Conservation (phyloP, 1,140 invertebrate species). For the Bombus waltoni region DNA sequence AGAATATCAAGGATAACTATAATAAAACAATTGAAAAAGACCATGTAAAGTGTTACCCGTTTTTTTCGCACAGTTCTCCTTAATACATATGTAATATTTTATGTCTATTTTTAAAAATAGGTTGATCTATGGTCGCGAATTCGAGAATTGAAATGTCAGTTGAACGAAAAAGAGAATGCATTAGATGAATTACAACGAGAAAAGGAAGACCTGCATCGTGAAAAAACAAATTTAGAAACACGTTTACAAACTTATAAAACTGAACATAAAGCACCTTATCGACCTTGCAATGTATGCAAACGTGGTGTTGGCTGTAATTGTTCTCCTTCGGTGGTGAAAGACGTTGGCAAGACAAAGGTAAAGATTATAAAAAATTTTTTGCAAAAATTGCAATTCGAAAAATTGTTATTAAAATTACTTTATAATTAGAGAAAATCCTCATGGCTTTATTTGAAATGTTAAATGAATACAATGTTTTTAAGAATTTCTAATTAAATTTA, state of each 20-base stretch:
- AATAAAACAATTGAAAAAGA: constrained; percentile 73
- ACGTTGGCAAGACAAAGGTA: constrained; percentile 63
- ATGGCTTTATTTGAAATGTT: too few relatives aligned
- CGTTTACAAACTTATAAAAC: constrained; percentile 72
- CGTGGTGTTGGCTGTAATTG: constrained; percentile 49
- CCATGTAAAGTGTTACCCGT: constrained; percentile 73
- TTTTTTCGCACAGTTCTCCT: not conserved
- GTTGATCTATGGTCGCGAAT: constrained; percentile 76
- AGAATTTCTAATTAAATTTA: constrained; percentile 58
- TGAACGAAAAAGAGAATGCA: constrained; percentile 78
- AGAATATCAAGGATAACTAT: constrained; percentile 78
- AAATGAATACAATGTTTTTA: constrained; percentile 16
- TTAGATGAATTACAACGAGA: constrained; percentile 79
- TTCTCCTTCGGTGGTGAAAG: constrained; percentile 26
- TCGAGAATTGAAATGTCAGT: constrained; percentile 75
- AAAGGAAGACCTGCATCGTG: constrained; percentile 76
- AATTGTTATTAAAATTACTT: not conserved
- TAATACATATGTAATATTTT: not conserved
- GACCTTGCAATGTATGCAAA: constrained; percentile 64
- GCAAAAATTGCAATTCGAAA: not conserved
- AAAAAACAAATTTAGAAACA: constrained; percentile 80
- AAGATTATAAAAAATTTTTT: not conserved
- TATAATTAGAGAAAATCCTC: not conserved
- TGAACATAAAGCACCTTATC: constrained; percentile 62
- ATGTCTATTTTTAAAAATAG: constrained; percentile 24